Evolutionary conservation across 2,888 invertebrate genomes (phyloP).

Genomic region (Hipparchia sbordonii): DNA sequence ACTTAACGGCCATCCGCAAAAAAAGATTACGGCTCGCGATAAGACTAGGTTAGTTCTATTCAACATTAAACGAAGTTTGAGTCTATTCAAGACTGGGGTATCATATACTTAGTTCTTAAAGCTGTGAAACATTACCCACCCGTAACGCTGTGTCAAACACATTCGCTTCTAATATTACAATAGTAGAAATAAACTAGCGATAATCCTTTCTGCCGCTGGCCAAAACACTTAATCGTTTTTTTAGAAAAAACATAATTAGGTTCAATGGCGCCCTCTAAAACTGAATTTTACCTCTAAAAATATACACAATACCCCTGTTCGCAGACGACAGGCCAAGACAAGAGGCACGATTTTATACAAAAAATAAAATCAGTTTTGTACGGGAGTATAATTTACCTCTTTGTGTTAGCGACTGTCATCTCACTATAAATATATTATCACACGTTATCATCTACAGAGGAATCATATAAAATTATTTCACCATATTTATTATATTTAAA

Average conservation of each 20-base stretch:
- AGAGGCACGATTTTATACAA: constrained; percentile 81
- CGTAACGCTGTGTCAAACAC: constrained; percentile 51
- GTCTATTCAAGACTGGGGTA: constrained; percentile 45
- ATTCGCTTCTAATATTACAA: constrained; percentile 42
- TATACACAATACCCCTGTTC: constrained; percentile 72
- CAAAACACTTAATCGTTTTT: constrained; percentile 63
- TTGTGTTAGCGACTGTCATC: constrained; percentile 82
- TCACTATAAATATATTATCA: constrained; percentile 77
- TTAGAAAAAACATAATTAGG: constrained; percentile 79
- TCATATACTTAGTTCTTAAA: constrained; percentile 47
- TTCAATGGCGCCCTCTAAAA: constrained; percentile 56
- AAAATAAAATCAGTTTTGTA: constrained; percentile 79
- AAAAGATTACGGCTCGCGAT: constrained; percentile 61
- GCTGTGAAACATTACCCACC: constrained; percentile 51
- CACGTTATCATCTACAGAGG: constrained; percentile 66
- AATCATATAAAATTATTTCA: constrained; percentile 48
- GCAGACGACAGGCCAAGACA: constrained; percentile 82
- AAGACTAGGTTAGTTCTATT: constrained; percentile 63
- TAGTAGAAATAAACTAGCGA: constrained; percentile 48
- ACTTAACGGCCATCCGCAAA: constrained; percentile 73
- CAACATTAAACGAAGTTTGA: constrained; percentile 44
- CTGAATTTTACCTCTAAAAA: constrained; percentile 66
- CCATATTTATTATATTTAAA: constrained; percentile 25
- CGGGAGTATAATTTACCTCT: constrained; percentile 68
- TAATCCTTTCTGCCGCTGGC: constrained; percentile 70